Percentiles rank a stretch among this genome's conserved stretches.
Conservation (phyloP, 2,888 invertebrate species). For the Drosophila pegasa region DNA sequence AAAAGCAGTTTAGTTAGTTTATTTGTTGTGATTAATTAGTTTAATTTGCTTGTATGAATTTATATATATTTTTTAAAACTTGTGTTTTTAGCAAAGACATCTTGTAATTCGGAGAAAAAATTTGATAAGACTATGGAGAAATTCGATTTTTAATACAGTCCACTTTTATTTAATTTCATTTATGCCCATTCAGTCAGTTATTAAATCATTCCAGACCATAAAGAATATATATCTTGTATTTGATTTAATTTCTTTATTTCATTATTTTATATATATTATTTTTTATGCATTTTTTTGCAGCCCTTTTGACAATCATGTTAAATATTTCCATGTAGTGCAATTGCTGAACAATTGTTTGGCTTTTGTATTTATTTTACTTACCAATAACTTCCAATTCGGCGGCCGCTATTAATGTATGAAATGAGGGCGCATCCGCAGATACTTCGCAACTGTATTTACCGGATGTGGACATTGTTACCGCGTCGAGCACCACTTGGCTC, state of each 20-base stretch:
- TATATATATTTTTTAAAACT: too few species aligned
- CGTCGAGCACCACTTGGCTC: conserved; percentile 84
- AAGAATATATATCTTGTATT: neutral
- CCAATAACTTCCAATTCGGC: conserved; percentile 85
- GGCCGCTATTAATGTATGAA: conserved; percentile 84
- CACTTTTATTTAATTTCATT: neutral
- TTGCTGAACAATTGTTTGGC: conserved; percentile 17
- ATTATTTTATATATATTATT: neutral
- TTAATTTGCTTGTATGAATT: too few species aligned
- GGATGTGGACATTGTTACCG: conserved; percentile 82
- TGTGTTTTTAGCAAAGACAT: too few species aligned
- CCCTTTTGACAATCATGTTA: neutral
- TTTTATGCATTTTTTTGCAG: neutral
- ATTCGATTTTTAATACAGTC: too few species aligned
- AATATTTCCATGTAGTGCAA: conserved; percentile 16
- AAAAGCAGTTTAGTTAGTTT: too few species aligned
- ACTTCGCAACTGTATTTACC: conserved; percentile 85
- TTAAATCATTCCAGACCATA: neutral
- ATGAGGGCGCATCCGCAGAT: conserved; percentile 85
- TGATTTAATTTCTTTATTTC: conserved; percentile 1
- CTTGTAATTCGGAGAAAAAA: too few species aligned
- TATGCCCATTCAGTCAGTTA: neutral
- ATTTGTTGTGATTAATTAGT: too few species aligned
- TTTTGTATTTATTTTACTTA: conserved; percentile 69
- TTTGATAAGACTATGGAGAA: too few species aligned